Conservation (phyloP, 2,113 vertebrate species). For the Pseudopipra pipra region DNA sequence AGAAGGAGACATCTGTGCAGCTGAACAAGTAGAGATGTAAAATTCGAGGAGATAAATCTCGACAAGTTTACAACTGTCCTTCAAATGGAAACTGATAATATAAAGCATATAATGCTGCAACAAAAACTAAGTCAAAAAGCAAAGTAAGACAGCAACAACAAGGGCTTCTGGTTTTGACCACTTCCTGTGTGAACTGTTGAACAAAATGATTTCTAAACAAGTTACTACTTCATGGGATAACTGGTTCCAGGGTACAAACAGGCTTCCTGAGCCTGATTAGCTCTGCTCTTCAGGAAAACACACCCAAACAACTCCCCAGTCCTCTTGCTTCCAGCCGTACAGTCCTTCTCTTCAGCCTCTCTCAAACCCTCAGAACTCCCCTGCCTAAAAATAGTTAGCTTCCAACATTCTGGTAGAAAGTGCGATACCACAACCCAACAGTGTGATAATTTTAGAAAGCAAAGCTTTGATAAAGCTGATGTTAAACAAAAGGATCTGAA, state of each 20-base stretch:
- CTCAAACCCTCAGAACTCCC: accelerated
- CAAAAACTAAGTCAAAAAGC: background rate
- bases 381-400: background rate
- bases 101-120: background rate
- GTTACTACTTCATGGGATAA: background rate
- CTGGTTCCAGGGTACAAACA: background rate
- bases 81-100: background rate
- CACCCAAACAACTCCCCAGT: accelerated
- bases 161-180: background rate
- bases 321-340: background rate
- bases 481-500: background rate
- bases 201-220: background rate
- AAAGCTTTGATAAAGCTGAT: background rate
- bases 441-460: background rate
- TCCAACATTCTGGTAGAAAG: background rate
- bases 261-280: background rate
- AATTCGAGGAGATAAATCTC: background rate
- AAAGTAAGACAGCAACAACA: background rate
- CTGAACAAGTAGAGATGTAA: background rate
- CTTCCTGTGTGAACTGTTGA: background rate
- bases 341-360: background rate
- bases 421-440: background rate
- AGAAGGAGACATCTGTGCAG: background rate
- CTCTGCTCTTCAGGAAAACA: background rate
- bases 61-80: background rate